A percentile compares a stretch with the other conserved stretches of the same genome.
Evolutionary conservation across 2,797 vertebrate genomes (phyloP).

Genomic region (Sciurus carolinensis): DNA sequence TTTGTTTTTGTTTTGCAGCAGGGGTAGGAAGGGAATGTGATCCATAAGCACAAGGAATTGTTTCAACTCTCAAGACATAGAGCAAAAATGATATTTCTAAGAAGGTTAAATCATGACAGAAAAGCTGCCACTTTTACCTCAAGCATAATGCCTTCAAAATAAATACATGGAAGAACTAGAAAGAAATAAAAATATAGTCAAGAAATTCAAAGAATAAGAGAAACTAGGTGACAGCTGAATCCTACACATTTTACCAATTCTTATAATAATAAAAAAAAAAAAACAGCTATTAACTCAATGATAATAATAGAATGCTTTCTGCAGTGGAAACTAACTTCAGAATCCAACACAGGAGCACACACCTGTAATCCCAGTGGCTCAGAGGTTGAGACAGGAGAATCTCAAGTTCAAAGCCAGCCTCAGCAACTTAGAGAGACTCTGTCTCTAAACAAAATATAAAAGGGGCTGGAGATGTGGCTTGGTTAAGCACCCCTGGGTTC

Average conservation of each 20-base stretch:
- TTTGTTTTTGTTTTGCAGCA: not conserved
- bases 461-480: too few species aligned
- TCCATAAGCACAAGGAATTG: slow-evolving; percentile 76
- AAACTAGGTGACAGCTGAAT: not conserved
- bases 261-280: not conserved
- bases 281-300: not conserved
- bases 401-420: too few species aligned
- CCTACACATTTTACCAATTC: not conserved
- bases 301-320: not conserved
- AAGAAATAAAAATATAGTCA: slow-evolving; percentile 59
- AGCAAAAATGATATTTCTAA: slow-evolving; percentile 73
- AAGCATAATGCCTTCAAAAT: slow-evolving; percentile 5
- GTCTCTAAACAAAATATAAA: too few species aligned
- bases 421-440: too few species aligned
- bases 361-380: too few species aligned
- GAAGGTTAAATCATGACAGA: slow-evolving; percentile 59
- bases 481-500: too few species aligned
- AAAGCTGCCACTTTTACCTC: slow-evolving; percentile 74
- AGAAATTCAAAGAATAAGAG: slow-evolving; percentile 38
- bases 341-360: too few species aligned
- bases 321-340: not conserved
- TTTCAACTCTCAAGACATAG: slow-evolving; percentile 77
- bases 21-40: not conserved
- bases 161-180: slow-evolving; percentile 69
- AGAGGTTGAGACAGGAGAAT: too few species aligned